Base-by-base conservation (phyloP, 2,113 vertebrate species). In the human region DNA sequence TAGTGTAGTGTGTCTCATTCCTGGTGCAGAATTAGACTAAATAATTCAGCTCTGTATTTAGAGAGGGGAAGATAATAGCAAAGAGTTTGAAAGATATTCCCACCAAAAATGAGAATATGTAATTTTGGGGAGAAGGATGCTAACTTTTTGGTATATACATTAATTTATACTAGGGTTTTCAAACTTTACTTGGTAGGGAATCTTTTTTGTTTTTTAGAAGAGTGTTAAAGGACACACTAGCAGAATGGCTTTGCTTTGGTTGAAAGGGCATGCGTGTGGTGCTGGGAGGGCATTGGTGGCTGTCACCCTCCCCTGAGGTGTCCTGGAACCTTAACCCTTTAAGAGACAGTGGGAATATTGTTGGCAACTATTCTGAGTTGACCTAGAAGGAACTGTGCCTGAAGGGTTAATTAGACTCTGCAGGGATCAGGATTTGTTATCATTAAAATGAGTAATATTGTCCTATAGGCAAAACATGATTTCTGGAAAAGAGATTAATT, bases 341-440 rank as follows among this genome's bases (percentile, higher is more conserved):
- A 86, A 72, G 59, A 90, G 81, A 70, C 38, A 90, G 23, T 82
- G 45, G 22, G 52, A 45, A 82, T 81, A 73, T 27, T 52, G 20
- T 59, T 90, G 88, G 61, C 64, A 50, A 11, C 32, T 61, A 35
- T 73, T 97, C 52, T 95, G 93, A 88, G 30, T 92, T 50, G 11
- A 82, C 72, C 72, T 76, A 79, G 83, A 82, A 96, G 83, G 64
- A 83, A 40, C n/a, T 48, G 4, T 76, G 57, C 83, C 80, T 80
- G 61, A 76, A 64, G 75, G 81, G 75, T 94, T 97, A 87, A 73
- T 97, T 95, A 94, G 80, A 81, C 80, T 61, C 43, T 61, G 45
- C 14, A 6, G 45, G 57, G 43, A 38, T 85, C 81, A 92, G 91
- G 64, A 95, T 96, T 97, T 90, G 64, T 52, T 79, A 70, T 66